Percentiles rank a stretch among this genome's conserved stretches.
phyloP scores from a whole-genome alignment of 2,113 vertebrate species.

The Bufo gargarizans region DNA sequence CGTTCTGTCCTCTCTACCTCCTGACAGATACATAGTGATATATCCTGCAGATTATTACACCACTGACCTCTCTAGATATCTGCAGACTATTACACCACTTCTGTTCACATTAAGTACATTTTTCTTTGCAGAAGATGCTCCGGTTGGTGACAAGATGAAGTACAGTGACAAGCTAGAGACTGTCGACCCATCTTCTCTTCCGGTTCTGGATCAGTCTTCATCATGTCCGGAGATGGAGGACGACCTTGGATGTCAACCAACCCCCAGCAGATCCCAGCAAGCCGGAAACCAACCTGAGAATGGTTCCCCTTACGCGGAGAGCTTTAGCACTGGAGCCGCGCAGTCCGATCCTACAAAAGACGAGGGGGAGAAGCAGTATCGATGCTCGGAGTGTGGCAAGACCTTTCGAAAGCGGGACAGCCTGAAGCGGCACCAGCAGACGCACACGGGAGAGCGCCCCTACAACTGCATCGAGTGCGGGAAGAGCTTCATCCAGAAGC shows the following conservation, averaged over 20 bases:
- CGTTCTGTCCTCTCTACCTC: neutral
- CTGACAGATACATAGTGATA: neutral
- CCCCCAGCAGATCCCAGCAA: neutral
- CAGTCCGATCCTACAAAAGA: neutral
- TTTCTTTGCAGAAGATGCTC: conserved; percentile 33
- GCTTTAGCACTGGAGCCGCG: neutral
- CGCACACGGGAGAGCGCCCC: conserved; percentile 26
- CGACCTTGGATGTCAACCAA: neutral
- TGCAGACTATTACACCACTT: neutral
- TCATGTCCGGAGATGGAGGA: conserved; percentile 7
- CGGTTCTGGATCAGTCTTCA: neutral
- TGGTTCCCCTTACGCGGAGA: neutral
- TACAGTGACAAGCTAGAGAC: conserved; percentile 42
- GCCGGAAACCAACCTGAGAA: neutral
- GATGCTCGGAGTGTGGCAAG: conserved; percentile 53
- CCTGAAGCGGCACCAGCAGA: conserved; percentile 52
- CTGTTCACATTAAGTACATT: neutral
- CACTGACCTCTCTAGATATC: too few species aligned
- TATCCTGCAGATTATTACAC: too few species aligned
- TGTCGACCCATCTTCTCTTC: neutral
- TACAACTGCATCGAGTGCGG: conserved; percentile 51
- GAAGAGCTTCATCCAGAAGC: conserved; percentile 55
- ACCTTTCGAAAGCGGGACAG: conserved; percentile 53
- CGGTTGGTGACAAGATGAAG: conserved; percentile 24
- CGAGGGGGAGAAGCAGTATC: conserved; percentile 44